phyloP scores from a whole-genome alignment of 1,140 invertebrate genomes.

The Drosophila nebulosa region DNA sequence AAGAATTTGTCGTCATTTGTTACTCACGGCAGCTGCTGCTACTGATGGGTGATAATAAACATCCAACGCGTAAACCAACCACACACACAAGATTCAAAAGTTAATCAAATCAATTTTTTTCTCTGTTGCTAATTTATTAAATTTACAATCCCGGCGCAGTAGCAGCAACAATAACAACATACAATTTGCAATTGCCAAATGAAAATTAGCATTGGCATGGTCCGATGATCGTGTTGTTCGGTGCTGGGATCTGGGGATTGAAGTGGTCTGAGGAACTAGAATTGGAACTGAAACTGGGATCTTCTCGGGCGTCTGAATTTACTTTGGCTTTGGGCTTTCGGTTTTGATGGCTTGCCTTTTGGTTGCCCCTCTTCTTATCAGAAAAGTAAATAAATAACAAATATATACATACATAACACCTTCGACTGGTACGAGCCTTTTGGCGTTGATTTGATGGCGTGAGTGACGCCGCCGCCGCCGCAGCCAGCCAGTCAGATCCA shows the following conservation, averaged over 20 bases:
- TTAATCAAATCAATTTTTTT: slow-evolving; percentile 76
- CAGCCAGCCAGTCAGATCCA: background rate
- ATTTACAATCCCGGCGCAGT: slow-evolving; percentile 60
- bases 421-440: slow-evolving; percentile 30
- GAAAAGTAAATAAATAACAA: slow-evolving; percentile 74
- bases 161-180: slow-evolving; percentile 19
- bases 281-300: background rate
- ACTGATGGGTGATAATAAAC: slow-evolving; percentile 62
- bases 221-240: slow-evolving; percentile 14
- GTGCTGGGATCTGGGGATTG: background rate
- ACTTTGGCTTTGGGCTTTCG: background rate
- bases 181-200: slow-evolving; percentile 45
- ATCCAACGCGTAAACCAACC: slow-evolving; percentile 19
- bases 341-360: background rate
- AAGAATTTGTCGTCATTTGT: slow-evolving; percentile 28
- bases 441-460: slow-evolving; percentile 37
- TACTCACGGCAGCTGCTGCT: slow-evolving; percentile 31
- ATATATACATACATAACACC: slow-evolving; percentile 65
- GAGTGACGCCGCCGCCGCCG: slow-evolving; percentile 39
- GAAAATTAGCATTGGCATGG: slow-evolving; percentile 64
- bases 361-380: slow-evolving; percentile 46
- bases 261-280: too few species aligned
- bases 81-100: slow-evolving; percentile 49
- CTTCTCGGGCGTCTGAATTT: slow-evolving; percentile 13
- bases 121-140: slow-evolving; percentile 67